These are phyloP conservation scores for Marronus borbonicus DNA, from an alignment of 2,888 invertebrate genomes.

Conservation along the genomic window DNA sequence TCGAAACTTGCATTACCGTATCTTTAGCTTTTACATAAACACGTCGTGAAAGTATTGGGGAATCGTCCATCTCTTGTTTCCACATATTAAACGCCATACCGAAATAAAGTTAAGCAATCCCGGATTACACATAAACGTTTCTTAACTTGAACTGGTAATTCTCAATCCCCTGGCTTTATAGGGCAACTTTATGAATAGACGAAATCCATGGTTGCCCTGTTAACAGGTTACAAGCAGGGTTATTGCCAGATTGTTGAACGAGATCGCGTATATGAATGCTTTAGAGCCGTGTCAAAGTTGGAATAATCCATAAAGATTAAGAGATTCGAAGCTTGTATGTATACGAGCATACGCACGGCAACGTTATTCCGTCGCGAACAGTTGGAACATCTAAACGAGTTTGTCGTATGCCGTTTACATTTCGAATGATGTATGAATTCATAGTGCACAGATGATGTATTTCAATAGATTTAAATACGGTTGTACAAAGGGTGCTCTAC, in stretches of 20 bases:
- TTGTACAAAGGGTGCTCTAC: too few relatives aligned
- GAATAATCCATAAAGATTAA: conserved; percentile 36
- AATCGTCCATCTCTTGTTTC: too few relatives aligned
- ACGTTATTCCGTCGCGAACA: neutral
- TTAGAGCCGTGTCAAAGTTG: conserved; percentile 42
- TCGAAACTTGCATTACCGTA: too few relatives aligned
- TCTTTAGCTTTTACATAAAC: too few relatives aligned
- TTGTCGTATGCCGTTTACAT: neutral
- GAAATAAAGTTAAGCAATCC: neutral
- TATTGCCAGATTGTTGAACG: conserved; percentile 41
- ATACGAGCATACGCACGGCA: neutral
- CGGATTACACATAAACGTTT: neutral
- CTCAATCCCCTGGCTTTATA: conserved; percentile 10
- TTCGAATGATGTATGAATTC: neutral
- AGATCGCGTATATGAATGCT: conserved; percentile 38
- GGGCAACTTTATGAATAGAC: conserved; percentile 14
- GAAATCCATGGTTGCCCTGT: conserved; percentile 39
- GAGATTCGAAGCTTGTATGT: conserved; percentile 12
- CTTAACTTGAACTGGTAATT: conserved; percentile 24
- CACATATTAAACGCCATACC: neutral
- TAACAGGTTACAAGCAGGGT: conserved; percentile 32
- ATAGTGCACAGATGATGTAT: too few relatives aligned
- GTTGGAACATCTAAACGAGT: neutral
- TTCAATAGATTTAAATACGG: too few relatives aligned
- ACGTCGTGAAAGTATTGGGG: too few relatives aligned